A percentile compares a stretch with the other conserved stretches of the same genome.
These are phyloP conservation scores for Amitus sp. DNA, from an alignment of 2,888 invertebrate species.

Conservation along the genomic window DNA sequence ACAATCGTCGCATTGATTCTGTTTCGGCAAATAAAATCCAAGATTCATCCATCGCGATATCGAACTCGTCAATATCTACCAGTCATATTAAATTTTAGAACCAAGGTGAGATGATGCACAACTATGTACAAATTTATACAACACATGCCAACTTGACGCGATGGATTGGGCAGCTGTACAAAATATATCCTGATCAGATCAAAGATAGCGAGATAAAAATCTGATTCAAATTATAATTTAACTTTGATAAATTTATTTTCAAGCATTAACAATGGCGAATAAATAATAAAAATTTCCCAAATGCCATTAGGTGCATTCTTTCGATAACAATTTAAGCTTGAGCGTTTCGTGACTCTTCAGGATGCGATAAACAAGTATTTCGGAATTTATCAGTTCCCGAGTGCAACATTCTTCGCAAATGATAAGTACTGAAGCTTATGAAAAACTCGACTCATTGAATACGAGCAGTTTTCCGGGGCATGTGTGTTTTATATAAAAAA, in stretches of 20 bases:
- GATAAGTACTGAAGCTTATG: constrained; percentile 30
- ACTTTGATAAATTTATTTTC: background rate
- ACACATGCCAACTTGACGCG: constrained; percentile 25
- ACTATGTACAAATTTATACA: constrained; percentile 51
- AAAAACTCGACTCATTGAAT: constrained; percentile 32
- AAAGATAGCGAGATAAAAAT: constrained; percentile 22
- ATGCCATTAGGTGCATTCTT: too few species aligned
- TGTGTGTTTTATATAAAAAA: constrained; percentile 55
- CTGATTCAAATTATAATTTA: constrained; percentile 1
- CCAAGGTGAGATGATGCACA: too few species aligned
- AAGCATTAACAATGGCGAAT: constrained; percentile 2
- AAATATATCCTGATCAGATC: constrained; percentile 11
- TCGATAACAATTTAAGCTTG: too few species aligned
- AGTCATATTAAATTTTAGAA: too few species aligned
- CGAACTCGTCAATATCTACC: too few species aligned
- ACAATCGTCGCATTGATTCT: too few species aligned
- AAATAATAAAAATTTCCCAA: background rate
- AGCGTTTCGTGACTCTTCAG: too few species aligned
- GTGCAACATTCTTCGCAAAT: constrained; percentile 25
- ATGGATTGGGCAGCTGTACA: constrained; percentile 29
- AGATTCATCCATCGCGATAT: too few species aligned
- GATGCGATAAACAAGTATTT: too few species aligned
- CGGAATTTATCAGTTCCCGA: background rate
- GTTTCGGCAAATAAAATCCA: too few species aligned
- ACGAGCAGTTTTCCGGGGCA: constrained; percentile 28